Evolutionary conservation across 2,113 vertebrate species (phyloP).

Genomic region (Machaerirhynchus nigripectus): DNA sequence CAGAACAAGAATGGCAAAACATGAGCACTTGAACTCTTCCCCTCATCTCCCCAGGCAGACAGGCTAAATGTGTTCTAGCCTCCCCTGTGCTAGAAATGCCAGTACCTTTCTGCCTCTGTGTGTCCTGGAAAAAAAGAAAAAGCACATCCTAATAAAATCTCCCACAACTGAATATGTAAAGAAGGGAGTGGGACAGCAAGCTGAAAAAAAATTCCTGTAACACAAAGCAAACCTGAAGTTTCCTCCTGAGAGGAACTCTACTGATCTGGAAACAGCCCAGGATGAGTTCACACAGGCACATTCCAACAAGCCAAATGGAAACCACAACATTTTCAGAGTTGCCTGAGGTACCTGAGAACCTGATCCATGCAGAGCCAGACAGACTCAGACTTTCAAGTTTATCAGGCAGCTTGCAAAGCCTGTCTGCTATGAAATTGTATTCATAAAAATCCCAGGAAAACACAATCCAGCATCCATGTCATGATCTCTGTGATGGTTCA

Average conservation of each 20-base stretch:
- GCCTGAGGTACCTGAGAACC: background rate
- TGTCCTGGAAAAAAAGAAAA: background rate
- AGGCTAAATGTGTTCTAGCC: background rate
- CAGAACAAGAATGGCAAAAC: slow-evolving; percentile 1
- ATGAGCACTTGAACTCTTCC: background rate
- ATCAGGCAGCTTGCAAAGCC: background rate
- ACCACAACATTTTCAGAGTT: background rate
- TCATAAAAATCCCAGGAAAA: background rate
- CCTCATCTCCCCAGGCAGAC: background rate
- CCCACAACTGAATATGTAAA: background rate
- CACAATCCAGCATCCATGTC: background rate
- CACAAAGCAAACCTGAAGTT: background rate
- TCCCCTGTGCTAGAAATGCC: background rate
- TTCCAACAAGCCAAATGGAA: slow-evolving; percentile 6
- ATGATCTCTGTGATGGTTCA: background rate
- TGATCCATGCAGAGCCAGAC: background rate
- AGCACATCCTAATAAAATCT: background rate
- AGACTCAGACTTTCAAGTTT: background rate
- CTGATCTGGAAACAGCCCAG: background rate
- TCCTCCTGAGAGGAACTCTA: background rate
- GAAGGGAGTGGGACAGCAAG: background rate
- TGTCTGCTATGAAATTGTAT: background rate
- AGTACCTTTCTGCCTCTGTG: background rate
- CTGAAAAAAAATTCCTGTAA: background rate
- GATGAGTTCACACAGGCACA: background rate